Conservation (phyloP, 2,888 invertebrate species). For the Eupithecia insigniata region DNA sequence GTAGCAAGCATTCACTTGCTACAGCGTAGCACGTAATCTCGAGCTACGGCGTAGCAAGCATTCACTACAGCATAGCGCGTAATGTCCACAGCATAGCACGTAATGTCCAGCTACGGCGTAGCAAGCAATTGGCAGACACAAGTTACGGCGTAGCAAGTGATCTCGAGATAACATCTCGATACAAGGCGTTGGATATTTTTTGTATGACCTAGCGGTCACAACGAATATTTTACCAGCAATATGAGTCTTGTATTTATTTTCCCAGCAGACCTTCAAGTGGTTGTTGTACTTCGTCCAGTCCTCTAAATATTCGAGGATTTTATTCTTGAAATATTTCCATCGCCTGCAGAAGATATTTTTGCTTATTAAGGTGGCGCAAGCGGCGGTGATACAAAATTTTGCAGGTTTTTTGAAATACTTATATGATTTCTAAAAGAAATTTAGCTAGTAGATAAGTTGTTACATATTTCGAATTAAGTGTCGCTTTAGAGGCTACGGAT, state of each 20-base stretch:
- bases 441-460: not conserved
- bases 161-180: not conserved
- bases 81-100: constrained; percentile 3
- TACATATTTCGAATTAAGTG: not conserved
- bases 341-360: constrained; percentile 51
- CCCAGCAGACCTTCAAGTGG: constrained; percentile 68
- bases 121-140: not conserved
- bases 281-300: constrained; percentile 71
- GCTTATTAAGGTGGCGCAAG: not conserved
- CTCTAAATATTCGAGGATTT: constrained; percentile 60
- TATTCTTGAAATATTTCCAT: constrained; percentile 66
- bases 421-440: not conserved
- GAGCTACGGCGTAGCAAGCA: not conserved
- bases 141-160: constrained; percentile 10
- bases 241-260: constrained; percentile 62
- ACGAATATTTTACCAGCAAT: constrained; percentile 57
- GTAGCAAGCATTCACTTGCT: not conserved
- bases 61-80: not conserved
- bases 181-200: not conserved
- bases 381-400: not conserved
- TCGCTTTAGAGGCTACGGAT: not conserved
- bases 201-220: not conserved
- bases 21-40: not conserved
- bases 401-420: not conserved
- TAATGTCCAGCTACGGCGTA: not conserved